These are phyloP conservation scores for Dinoponera quadriceps DNA, from an alignment of 1,140 invertebrate species.

Conservation along the genomic window DNA sequence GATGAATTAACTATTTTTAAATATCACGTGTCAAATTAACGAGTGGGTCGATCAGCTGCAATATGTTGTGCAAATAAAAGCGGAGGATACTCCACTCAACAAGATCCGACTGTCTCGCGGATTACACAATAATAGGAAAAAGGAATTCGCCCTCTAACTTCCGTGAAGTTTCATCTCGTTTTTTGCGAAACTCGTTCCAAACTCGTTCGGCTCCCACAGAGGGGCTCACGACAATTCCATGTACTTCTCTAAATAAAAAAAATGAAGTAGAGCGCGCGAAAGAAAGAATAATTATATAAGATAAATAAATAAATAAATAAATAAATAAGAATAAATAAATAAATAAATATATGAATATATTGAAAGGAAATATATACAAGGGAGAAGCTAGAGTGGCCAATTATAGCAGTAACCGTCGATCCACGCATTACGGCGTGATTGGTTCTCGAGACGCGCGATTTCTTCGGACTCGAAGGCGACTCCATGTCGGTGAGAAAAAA, in stretches of 20 bases:
- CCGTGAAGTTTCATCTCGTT: slow-evolving; percentile 78
- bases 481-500: slow-evolving; percentile 9
- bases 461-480: slow-evolving; percentile 16
- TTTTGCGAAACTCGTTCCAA: slow-evolving; percentile 52
- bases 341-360: slow-evolving; percentile 61
- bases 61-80: slow-evolving; percentile 51
- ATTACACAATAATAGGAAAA: slow-evolving; percentile 53
- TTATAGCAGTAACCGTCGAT: slow-evolving; percentile 43
- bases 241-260: slow-evolving; percentile 57
- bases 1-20: slow-evolving; percentile 80
- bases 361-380: slow-evolving; percentile 36
- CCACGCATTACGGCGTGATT: slow-evolving; percentile 37
- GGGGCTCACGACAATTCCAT: slow-evolving; percentile 42
- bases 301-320: slow-evolving; percentile 63
- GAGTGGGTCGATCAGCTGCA: slow-evolving; percentile 38
- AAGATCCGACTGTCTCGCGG: slow-evolving; percentile 39
- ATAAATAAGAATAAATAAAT: slow-evolving; percentile 60
- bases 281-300: slow-evolving; percentile 52
- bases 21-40: slow-evolving; percentile 78
- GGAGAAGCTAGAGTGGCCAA: slow-evolving; percentile 56
- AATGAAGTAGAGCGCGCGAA: slow-evolving; percentile 18
- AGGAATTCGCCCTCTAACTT: slow-evolving; percentile 72
- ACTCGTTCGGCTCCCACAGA: slow-evolving; percentile 33
- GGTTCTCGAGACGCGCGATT: slow-evolving; percentile 35
- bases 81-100: slow-evolving; percentile 18